A percentile compares a stretch with the other conserved stretches of the same genome.
Evolutionary conservation across 2,888 invertebrate species (phyloP).

Genomic region (Rhamnusium bicolor): DNA sequence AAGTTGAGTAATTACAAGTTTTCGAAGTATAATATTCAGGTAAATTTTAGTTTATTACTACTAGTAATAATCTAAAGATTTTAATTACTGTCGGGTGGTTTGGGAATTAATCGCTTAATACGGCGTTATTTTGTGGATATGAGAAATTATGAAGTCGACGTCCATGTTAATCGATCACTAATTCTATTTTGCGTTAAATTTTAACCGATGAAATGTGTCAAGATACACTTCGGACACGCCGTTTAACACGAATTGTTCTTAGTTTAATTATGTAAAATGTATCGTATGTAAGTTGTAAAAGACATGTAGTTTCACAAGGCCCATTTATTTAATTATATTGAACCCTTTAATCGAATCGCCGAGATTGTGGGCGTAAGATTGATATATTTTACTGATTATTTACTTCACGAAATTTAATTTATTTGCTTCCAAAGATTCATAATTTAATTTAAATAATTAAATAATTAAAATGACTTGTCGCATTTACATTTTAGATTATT

Average conservation of each 20-base stretch:
- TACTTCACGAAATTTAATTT: background rate
- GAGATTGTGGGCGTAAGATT: conserved; percentile 7
- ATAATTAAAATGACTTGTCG: background rate
- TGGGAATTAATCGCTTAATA: conserved; percentile 52
- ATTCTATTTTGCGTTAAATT: conserved; percentile 48
- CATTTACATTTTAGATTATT: conserved; percentile 2
- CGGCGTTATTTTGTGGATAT: conserved; percentile 48
- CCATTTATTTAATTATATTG: conserved; percentile 27
- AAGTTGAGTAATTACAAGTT: conserved; percentile 6
- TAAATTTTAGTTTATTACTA: background rate
- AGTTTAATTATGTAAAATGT: conserved; percentile 25
- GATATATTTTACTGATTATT: conserved; percentile 3
- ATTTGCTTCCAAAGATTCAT: background rate
- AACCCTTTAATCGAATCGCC: conserved; percentile 12
- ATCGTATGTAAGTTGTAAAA: conserved; percentile 28
- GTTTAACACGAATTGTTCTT: conserved; percentile 19
- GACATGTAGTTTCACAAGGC: conserved; percentile 12
- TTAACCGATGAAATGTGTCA: conserved; percentile 42
- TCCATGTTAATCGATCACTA: conserved; percentile 50
- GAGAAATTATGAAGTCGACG: conserved; percentile 48
- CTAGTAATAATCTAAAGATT: conserved; percentile 47
- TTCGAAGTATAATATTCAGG: background rate
- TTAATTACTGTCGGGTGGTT: conserved; percentile 52
- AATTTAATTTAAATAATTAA: conserved; percentile 2
- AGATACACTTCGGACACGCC: conserved; percentile 26